These are phyloP conservation scores for Orchesella cincta DNA, from an alignment of 1,140 invertebrate genomes.

Conservation along the genomic window DNA sequence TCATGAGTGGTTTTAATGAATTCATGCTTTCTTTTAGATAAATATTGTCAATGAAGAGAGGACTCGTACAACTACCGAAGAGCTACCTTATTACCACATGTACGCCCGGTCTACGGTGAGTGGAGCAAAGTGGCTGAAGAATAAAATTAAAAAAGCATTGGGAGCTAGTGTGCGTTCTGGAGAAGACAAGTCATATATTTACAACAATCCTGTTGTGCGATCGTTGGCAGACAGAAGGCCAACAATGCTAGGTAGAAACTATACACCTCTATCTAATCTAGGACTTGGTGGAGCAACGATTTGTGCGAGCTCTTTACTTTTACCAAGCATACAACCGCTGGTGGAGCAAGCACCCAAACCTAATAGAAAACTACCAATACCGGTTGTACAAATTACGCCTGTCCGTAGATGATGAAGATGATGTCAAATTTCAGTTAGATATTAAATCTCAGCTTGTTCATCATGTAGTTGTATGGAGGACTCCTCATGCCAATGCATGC, in stretches of 20 bases:
- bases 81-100: slow-evolving; percentile 45
- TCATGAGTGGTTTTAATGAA: neutral
- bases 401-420: slow-evolving; percentile 41
- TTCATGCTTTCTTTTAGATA: neutral
- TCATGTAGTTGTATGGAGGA: no score
- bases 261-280: slow-evolving; percentile 59
- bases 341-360: slow-evolving; percentile 55
- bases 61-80: slow-evolving; percentile 41
- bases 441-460: no score
- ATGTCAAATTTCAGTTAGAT: no score
- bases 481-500: no score
- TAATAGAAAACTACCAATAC: slow-evolving; percentile 63
- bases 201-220: slow-evolving; percentile 54
- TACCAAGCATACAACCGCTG: slow-evolving; percentile 58
- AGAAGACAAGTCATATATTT: slow-evolving; percentile 52
- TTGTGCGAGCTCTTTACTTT: slow-evolving; percentile 65
- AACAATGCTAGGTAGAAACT: slow-evolving; percentile 36
- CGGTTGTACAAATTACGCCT: slow-evolving; percentile 60
- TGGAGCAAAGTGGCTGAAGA: slow-evolving; percentile 58
- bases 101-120: slow-evolving; percentile 40
- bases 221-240: slow-evolving; percentile 50
- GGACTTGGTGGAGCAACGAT: slow-evolving; percentile 66
- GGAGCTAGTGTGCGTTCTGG: slow-evolving; percentile 50
- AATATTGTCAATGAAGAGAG: slow-evolving; percentile 27
- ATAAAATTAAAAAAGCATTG: slow-evolving; percentile 64